These are phyloP conservation scores for Zosterops borbonicus DNA, from an alignment of 2,113 vertebrate species.

Conservation along the genomic window DNA sequence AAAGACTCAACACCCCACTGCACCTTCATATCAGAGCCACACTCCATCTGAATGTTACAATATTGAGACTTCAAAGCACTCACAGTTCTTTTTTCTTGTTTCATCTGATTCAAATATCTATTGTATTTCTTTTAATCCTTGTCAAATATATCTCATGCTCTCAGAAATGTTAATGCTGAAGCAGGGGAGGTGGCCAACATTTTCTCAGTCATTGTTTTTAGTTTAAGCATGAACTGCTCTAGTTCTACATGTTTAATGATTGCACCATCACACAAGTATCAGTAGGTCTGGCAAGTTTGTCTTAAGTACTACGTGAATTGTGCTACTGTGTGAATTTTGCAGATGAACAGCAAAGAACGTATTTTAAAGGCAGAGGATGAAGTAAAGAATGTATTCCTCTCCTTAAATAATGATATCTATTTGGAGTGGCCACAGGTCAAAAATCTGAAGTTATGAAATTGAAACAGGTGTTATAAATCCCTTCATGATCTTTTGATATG, in stretches of 20 bases:
- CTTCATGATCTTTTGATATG: neutral
- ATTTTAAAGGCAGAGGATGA: conserved; percentile 15
- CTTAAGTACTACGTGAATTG: neutral
- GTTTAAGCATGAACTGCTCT: neutral
- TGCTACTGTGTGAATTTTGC: neutral
- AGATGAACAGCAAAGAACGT: conserved; percentile 33
- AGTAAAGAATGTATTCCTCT: conserved; percentile 35
- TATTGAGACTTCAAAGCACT: neutral
- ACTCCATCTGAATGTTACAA: neutral
- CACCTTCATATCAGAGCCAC: neutral
- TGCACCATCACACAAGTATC: neutral
- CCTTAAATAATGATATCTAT: conserved; percentile 53
- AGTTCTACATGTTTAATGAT: neutral
- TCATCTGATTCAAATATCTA: neutral
- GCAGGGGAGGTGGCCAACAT: neutral
- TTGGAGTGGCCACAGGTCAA: conserved; percentile 58
- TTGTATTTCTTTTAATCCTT: neutral
- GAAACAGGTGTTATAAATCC: neutral
- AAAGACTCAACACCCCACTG: neutral
- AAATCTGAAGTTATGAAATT: conserved; percentile 20
- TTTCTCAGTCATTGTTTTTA: neutral
- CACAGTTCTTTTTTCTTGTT: neutral
- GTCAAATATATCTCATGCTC: neutral
- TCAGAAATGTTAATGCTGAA: neutral
- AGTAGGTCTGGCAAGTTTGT: neutral